Evolutionary conservation across 2,797 vertebrate genomes (phyloP), one percentile per base, ranked within the genome.

Genomic region (Anisognathus igniventris): DNA sequence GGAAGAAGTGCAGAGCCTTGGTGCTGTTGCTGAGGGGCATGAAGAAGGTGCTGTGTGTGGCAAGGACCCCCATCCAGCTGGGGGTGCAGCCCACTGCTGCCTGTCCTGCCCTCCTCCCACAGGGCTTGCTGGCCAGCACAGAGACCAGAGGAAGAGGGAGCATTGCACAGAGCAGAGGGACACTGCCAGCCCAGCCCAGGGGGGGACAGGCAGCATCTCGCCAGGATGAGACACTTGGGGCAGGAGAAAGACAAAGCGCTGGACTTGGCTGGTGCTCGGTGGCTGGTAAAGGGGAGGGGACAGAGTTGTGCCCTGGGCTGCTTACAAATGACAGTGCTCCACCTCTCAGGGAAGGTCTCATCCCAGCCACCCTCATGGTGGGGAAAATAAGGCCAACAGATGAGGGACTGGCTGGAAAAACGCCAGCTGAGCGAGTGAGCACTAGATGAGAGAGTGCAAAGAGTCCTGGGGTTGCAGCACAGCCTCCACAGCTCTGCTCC

Each of bases 11-110:
- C 96, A 98, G 96, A 37, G 98, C 98, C 97, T 97, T 98, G 96
- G 95, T 97, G 98, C 98, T 98, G 83, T 95, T 98, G 97, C 98
- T 98, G 96, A 98, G 98, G 40, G 98, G 98, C 89, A 98, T 91
- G 91, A 98, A 98, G 86, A 98, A 97, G 5, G 97, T 98, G 48
- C 98, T 98, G 96, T 98, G 98, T 2, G 97, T 96, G 4, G 97
- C 97, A 96, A 98, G 97, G 82, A 98, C 96, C 6, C 96, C 96
- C 18, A 97, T 96, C 97, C 97, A 98, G 92, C n/a, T 57, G 1
- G 5, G 37, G 51, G 31, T 33, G 40, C 57, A 71, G 64, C 48
- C 61, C 2, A 2, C 71, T 3, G 96, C 82, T 0, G 40, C 96
- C 81, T 97, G 97, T 90, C 96, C 97, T 95, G 96, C 75, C 33